Evolutionary conservation across 2,888 invertebrate species (phyloP).

Genomic region (Schrankia costaestrigalis): DNA sequence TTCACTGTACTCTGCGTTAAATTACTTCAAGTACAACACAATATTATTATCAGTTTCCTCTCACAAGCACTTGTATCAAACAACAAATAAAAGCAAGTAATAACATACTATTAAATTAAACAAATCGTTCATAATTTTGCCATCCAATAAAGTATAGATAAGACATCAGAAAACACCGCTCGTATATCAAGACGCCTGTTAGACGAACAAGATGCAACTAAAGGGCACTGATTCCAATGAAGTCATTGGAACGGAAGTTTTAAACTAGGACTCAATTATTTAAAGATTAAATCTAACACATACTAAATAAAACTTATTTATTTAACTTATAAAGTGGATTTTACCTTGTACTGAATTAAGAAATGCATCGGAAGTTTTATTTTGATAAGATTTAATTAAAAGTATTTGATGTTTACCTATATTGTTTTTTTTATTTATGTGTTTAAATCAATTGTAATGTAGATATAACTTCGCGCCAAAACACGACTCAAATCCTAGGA

Average conservation of each 20-base stretch:
- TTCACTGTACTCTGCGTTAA: too few relatives aligned
- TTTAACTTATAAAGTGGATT: neutral
- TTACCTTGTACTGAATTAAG: neutral
- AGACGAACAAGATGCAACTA: constrained; percentile 18
- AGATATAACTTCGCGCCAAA: too few relatives aligned
- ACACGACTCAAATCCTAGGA: too few relatives aligned
- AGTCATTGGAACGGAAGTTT: constrained; percentile 66
- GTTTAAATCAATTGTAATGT: constrained; percentile 1
- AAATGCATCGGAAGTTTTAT: constrained; percentile 22
- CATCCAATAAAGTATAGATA: constrained; percentile 10
- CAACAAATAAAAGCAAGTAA: too few relatives aligned
- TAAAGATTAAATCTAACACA: constrained; percentile 2
- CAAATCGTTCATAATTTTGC: constrained; percentile 8
- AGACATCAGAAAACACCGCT: constrained; percentile 7
- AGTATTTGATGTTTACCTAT: constrained; percentile 18
- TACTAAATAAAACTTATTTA: constrained; percentile 1
- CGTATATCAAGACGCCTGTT: constrained; percentile 1
- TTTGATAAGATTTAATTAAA: constrained; percentile 4
- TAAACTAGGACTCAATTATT: constrained; percentile 31
- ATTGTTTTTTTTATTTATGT: constrained; percentile 12
- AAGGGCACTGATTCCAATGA: constrained; percentile 36
- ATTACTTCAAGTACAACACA: too few relatives aligned
- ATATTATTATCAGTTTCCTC: too few relatives aligned
- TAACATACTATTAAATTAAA: constrained; percentile 6
- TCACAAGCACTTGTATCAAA: too few relatives aligned